Conservation (phyloP, 1,140 invertebrate genomes). For the Eumeta japonica region DNA sequence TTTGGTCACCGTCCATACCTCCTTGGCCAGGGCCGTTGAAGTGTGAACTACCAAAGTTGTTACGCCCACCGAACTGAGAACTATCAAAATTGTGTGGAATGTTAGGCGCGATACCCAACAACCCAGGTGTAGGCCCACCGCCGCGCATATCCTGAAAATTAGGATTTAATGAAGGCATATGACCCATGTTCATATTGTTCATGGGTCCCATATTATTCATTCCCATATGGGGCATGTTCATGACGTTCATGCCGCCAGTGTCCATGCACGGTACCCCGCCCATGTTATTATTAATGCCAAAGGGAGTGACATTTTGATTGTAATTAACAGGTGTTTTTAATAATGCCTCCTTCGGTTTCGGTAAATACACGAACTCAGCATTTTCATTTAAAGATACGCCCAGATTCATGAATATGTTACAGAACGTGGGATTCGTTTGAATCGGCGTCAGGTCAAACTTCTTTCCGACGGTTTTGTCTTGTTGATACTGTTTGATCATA, state of each 20-base stretch:
- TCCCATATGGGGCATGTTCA: constrained; percentile 48
- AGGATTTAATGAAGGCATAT: constrained; percentile 44
- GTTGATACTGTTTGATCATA: constrained; percentile 60
- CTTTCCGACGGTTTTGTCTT: constrained; percentile 52
- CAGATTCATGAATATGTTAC: constrained; percentile 60
- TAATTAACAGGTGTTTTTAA: constrained; percentile 50
- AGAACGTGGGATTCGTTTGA: constrained; percentile 52
- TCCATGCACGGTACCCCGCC: constrained; percentile 28
- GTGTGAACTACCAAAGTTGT: constrained; percentile 43
- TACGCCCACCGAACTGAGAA: constrained; percentile 36
- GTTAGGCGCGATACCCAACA: constrained; percentile 52
- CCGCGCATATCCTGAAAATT: constrained; percentile 31
- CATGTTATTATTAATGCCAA: constrained; percentile 43
- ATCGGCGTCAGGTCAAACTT: constrained; percentile 56
- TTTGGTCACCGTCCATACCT: constrained; percentile 47
- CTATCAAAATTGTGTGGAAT: constrained; percentile 51
- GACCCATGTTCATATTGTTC: constrained; percentile 43
- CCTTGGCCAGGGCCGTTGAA: constrained; percentile 49
- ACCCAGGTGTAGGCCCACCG: constrained; percentile 41
- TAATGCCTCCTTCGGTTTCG: constrained; percentile 45
- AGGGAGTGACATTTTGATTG: constrained; percentile 38
- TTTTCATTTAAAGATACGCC: constrained; percentile 56
- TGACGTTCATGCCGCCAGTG: constrained; percentile 37
- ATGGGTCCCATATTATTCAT: constrained; percentile 37
- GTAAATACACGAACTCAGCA: constrained; percentile 56